Conservation (phyloP, 1,140 invertebrate species). For the Teleopsis dalmanni region DNA sequence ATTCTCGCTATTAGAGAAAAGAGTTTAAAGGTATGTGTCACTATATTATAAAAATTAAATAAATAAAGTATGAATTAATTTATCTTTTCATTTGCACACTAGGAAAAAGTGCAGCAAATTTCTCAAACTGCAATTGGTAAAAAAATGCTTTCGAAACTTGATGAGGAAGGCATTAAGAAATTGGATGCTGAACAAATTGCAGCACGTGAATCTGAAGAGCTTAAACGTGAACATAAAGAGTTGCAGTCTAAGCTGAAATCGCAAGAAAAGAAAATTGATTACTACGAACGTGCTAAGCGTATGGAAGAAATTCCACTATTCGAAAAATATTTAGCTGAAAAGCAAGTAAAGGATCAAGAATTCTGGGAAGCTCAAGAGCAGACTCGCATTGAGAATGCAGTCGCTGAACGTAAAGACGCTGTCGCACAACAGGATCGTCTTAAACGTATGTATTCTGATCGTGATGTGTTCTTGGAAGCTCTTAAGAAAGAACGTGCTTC, state of each 20-base stretch:
- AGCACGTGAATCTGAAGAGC: constrained; percentile 75
- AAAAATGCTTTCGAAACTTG: constrained; percentile 84
- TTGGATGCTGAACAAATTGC: constrained; percentile 78
- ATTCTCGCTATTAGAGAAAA: constrained; percentile 77
- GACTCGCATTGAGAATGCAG: constrained; percentile 74
- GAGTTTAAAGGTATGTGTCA: constrained; percentile 52
- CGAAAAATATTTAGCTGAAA: constrained; percentile 77
- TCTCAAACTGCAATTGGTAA: constrained; percentile 83
- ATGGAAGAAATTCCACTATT: constrained; percentile 88
- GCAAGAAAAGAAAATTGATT: constrained; percentile 90
- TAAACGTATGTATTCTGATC: constrained; percentile 71
- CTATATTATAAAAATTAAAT: too few species aligned
- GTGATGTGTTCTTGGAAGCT: constrained; percentile 69
- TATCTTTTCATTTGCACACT: too few species aligned
- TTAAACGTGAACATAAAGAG: constrained; percentile 82
- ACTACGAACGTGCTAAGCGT: constrained; percentile 87
- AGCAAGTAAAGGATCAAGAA: constrained; percentile 68
- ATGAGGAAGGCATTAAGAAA: constrained; percentile 85
- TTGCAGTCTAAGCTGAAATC: constrained; percentile 80
- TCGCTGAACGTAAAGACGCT: constrained; percentile 75
- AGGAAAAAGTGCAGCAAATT: constrained; percentile 81
- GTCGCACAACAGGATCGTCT: constrained; percentile 74
- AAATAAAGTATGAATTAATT: too few species aligned
- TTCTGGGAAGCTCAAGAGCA: constrained; percentile 90
- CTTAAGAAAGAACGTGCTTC: constrained; percentile 69